Conservation (phyloP, 2,888 invertebrate genomes). For the Trimorus sp. region DNA sequence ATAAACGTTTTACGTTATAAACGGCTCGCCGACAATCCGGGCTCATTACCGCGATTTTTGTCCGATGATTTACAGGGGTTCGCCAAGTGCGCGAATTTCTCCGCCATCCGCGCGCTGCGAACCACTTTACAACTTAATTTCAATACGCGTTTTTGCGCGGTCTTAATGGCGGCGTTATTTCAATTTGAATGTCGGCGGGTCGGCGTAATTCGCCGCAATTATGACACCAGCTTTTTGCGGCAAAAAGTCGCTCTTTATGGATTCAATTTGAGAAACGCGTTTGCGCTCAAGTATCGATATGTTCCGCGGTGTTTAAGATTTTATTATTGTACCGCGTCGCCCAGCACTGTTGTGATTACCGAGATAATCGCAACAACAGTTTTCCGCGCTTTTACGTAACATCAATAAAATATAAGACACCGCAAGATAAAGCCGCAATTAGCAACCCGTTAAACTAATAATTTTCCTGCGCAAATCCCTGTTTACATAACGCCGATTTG, state of each 20-base stretch:
- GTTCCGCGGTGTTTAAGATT: neutral
- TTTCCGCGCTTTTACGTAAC: conserved; percentile 28
- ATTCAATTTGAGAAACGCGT: conserved; percentile 12
- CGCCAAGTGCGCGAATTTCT: conserved; percentile 20
- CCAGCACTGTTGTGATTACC: neutral
- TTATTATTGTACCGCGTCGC: conserved; percentile 13
- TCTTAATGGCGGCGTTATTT: conserved; percentile 9
- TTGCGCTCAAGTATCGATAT: neutral
- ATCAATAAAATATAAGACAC: conserved; percentile 18
- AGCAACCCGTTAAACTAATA: conserved; percentile 3
- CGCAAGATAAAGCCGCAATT: conserved; percentile 7
- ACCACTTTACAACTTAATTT: conserved; percentile 34
- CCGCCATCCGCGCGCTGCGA: neutral
- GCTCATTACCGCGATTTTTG: conserved; percentile 34
- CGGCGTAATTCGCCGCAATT: conserved; percentile 12
- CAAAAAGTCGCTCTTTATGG: neutral
- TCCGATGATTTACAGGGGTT: conserved; percentile 13
- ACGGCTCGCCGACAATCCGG: conserved; percentile 26
- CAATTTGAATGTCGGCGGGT: conserved; percentile 11
- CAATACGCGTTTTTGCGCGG: conserved; percentile 8
- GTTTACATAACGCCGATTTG: too few relatives aligned
- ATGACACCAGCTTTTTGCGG: conserved; percentile 29
- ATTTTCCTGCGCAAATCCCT: neutral
- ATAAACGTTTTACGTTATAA: conserved; percentile 26
- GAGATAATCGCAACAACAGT: conserved; percentile 18